Evolutionary conservation across 2,113 vertebrate genomes (phyloP).

Genomic region (Lepus europaeus): DNA sequence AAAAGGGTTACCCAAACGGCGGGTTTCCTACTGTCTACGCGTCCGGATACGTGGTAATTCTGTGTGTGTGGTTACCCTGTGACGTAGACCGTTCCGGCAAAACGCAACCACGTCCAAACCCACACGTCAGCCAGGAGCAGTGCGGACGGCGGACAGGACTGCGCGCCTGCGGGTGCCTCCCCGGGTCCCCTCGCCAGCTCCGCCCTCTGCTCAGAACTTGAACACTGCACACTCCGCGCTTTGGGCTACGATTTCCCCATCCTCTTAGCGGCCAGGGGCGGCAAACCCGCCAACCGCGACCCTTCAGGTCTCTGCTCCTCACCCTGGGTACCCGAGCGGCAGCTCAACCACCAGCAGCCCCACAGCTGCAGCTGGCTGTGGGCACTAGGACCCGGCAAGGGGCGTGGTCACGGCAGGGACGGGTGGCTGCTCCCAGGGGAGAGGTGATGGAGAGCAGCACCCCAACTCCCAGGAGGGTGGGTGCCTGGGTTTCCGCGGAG

Average conservation of each 20-base stretch:
- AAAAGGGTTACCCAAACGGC: not conserved
- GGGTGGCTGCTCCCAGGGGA: not conserved
- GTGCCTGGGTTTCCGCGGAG: not conserved
- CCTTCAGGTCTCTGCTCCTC: not conserved
- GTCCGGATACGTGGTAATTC: not conserved
- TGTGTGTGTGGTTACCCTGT: not conserved
- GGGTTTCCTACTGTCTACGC: not conserved
- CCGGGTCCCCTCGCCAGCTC: not conserved
- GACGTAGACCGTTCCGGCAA: not conserved
- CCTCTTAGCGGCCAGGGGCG: not conserved
- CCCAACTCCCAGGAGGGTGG: too few relatives aligned
- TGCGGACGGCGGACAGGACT: too few relatives aligned
- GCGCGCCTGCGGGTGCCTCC: too few relatives aligned
- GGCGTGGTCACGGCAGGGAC: not conserved
- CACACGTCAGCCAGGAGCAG: not conserved
- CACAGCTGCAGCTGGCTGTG: too few relatives aligned
- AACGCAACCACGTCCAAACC: not conserved
- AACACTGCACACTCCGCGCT: not conserved
- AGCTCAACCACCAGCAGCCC: not conserved
- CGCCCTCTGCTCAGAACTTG: not conserved
- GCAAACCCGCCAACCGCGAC: too few relatives aligned
- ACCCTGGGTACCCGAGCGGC: not conserved
- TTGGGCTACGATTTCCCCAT: not conserved
- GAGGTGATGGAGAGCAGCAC: too few relatives aligned
- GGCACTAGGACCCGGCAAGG: not conserved